Conservation (phyloP, 1,140 invertebrate genomes). For the Pseudomyrmex sp. region DNA sequence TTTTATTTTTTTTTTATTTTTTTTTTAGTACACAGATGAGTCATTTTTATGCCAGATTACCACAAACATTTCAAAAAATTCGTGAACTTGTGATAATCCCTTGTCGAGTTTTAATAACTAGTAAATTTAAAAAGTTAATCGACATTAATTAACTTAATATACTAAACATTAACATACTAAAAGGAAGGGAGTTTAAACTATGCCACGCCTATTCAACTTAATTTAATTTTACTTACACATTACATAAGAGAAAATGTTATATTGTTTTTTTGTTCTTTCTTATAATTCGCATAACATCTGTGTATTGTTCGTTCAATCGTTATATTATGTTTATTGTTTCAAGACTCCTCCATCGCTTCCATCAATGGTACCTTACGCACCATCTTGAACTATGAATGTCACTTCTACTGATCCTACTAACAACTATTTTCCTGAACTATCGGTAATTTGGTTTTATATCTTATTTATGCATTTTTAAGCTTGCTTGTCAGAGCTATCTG, state of each 20-base stretch:
- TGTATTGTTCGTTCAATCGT: constrained; percentile 52
- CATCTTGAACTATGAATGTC: constrained; percentile 81
- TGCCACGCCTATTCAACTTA: no score
- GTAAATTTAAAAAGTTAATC: neutral
- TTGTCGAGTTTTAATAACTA: neutral
- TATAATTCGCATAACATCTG: neutral
- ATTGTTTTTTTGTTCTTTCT: constrained; percentile 6
- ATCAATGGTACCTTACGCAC: constrained; percentile 81
- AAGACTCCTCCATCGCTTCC: constrained; percentile 80
- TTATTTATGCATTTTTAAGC: constrained; percentile 56
- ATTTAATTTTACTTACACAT: no score
- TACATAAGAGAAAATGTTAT: neutral
- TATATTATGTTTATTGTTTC: constrained; percentile 73
- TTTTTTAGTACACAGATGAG: neutral
- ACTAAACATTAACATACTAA: neutral
- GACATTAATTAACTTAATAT: no score
- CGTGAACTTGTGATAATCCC: constrained; percentile 23
- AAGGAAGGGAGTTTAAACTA: neutral
- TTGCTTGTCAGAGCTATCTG: constrained; percentile 14
- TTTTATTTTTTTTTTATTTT: neutral
- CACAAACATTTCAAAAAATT: constrained; percentile 6
- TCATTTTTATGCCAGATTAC: neutral
- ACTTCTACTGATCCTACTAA: constrained; percentile 79
- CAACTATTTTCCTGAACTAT: constrained; percentile 79
- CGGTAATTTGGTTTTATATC: constrained; percentile 71